Evolutionary conservation across 2,113 vertebrate genomes (phyloP).

Genomic region (Empidonax traillii): DNA sequence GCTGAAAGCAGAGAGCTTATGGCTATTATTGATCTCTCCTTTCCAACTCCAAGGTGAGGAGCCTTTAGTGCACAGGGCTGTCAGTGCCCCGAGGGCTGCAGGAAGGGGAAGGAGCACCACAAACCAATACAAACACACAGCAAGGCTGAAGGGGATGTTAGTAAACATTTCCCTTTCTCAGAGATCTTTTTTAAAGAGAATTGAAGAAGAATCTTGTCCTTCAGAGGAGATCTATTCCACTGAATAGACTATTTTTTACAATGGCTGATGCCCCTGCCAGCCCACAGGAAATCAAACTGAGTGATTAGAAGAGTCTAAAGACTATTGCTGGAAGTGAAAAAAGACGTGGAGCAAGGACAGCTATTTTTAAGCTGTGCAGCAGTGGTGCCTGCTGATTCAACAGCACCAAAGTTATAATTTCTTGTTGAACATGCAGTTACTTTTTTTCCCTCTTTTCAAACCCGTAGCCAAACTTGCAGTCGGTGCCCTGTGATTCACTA

Average conservation of each 20-base stretch:
- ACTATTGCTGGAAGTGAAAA: conserved; percentile 27
- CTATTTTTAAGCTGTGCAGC: conserved; percentile 37
- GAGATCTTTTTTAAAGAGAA: not conserved
- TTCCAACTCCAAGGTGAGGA: not conserved
- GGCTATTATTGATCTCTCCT: not conserved
- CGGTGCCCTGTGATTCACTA: not conserved
- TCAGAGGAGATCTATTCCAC: conserved; percentile 25
- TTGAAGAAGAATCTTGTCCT: not conserved
- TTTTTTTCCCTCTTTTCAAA: not conserved
- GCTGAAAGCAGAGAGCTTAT: not conserved
- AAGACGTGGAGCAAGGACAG: not conserved
- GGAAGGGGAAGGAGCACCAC: not conserved
- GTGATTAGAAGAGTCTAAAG: conserved; percentile 41
- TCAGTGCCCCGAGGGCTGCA: not conserved
- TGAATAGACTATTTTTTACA: conserved; percentile 10
- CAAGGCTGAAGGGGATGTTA: not conserved
- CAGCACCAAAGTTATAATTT: not conserved
- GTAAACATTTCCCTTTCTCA: not conserved
- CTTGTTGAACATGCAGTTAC: not conserved
- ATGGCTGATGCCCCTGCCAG: conserved; percentile 34
- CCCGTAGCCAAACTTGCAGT: not conserved
- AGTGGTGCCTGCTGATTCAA: not conserved
- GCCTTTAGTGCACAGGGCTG: not conserved
- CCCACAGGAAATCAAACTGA: conserved; percentile 27
- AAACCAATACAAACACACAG: not conserved